Evolutionary conservation across 64 coral and sea anemone species (phyloP), one percentile per base, ranked within the genome.

Genomic region (Catalaphyllia jardinei): DNA sequence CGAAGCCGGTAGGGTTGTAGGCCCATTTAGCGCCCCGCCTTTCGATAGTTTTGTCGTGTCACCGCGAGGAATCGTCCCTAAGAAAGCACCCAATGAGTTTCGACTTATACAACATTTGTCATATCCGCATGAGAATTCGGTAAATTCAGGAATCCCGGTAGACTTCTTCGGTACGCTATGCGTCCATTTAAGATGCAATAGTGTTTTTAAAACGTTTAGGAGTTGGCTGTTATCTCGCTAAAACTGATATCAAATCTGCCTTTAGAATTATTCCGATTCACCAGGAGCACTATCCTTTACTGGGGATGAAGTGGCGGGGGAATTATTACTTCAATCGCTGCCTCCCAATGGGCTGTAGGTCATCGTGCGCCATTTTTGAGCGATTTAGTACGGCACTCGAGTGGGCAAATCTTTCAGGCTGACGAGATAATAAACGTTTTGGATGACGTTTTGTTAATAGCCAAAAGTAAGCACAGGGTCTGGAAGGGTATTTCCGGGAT

Each of bases 201-300:
- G 24, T 62, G 6, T 71, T 72, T 19, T 18, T 86, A 15, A 69
- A 73, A 73, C 65, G 24, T 11, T 24, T 17, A 29, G 82, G 82
- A 17, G 38, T 22, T 15, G 82, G 62, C 55, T 86, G 82, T 65
- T 86, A 33, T 67, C 25, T 86, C 11, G 82, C 82, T 9, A 86
- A 86, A 46, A 86, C 62, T 1, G 82, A 54, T 54, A 54, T 54
- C 8, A 84, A 87, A 72, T 52, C 38, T 24, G 71, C 86, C 9
- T 87, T 87, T 17, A 69, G 86, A 29, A 87, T 87, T 24, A 87
- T 75, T 72, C 73, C 69, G 25, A 87, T 87, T 64, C 69, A 87
- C 38, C 71, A 50, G 16, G 6, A 75, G 13, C 71, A 87, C 55
- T 87, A 87, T 25, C 86, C 74, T 63, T 35, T 87, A 54, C 50